Conservation (phyloP, 2,888 invertebrate species). For the Mesoligia furuncula region DNA sequence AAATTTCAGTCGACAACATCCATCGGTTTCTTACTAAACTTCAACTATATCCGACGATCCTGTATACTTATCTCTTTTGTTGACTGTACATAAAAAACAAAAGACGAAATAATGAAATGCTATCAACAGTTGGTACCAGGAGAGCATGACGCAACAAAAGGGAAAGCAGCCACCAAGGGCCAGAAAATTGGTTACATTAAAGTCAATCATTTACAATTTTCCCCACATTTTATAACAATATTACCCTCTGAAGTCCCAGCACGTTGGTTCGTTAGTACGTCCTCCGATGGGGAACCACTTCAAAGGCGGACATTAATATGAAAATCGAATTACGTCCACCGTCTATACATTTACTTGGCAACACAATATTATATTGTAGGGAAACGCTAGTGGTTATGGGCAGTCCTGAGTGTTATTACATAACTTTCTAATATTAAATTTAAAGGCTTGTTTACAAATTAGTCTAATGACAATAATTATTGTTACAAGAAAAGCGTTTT, state of each 20-base stretch:
- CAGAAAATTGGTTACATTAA: slow-evolving; percentile 1
- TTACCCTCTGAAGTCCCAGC: slow-evolving; percentile 32
- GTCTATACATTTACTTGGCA: slow-evolving; percentile 68
- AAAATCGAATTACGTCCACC: slow-evolving; percentile 74
- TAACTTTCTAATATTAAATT: background rate
- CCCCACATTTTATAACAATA: slow-evolving; percentile 40
- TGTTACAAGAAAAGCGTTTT: background rate
- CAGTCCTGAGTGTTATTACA: background rate
- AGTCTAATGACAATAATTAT: background rate
- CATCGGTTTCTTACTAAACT: no score
- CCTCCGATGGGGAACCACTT: slow-evolving; percentile 51
- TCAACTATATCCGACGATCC: no score
- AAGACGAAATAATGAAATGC: background rate
- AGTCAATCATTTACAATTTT: slow-evolving; percentile 33
- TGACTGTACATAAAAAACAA: background rate
- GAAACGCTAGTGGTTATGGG: background rate
- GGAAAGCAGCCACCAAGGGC: background rate
- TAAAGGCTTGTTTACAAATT: background rate
- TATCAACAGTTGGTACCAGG: background rate
- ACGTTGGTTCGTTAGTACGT: slow-evolving; percentile 44
- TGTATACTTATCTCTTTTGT: no score
- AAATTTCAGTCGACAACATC: no score
- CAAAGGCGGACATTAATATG: slow-evolving; percentile 68
- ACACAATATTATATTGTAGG: slow-evolving; percentile 65
- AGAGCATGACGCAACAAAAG: background rate